These are phyloP conservation scores for Marcusenius ussheri DNA, from an alignment of 2,113 vertebrate species.

Conservation along the genomic window DNA sequence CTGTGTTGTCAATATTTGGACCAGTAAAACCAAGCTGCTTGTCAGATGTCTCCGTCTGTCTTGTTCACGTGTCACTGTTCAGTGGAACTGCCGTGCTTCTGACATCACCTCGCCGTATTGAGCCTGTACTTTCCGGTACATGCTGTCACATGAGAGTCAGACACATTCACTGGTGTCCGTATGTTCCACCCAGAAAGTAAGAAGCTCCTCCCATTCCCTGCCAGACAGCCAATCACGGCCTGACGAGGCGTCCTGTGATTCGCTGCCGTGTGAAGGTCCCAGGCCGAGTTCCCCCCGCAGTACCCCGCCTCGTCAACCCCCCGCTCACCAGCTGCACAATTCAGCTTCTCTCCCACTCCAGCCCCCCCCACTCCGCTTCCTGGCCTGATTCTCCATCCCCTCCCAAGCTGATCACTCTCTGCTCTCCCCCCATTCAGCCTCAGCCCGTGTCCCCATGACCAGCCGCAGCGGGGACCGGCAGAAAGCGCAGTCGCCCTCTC, in stretches of 20 bases:
- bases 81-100: neutral
- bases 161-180: slow-evolving; percentile 49
- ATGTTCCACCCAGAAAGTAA: slow-evolving; percentile 72
- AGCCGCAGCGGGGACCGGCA: slow-evolving; percentile 77
- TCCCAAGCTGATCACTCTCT: slow-evolving; percentile 61
- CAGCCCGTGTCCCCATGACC: slow-evolving; percentile 62
- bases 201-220: slow-evolving; percentile 77
- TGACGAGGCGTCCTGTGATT: slow-evolving; percentile 67
- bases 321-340: neutral
- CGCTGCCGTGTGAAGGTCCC: slow-evolving; percentile 66
- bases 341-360: neutral
- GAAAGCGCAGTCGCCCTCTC: slow-evolving; percentile 57
- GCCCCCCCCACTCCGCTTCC: slow-evolving; percentile 61
- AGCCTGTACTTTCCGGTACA: neutral
- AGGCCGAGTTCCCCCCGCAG: neutral
- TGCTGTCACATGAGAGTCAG: neutral
- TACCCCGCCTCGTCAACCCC: too few relatives aligned
- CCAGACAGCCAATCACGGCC: slow-evolving; percentile 57
- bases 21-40: neutral
- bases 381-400: slow-evolving; percentile 84
- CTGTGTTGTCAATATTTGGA: neutral
- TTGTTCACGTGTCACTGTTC: neutral
- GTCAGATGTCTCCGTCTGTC: neutral
- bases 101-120: neutral
- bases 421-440: neutral